These are phyloP conservation scores for Ricordea florida DNA, from an alignment of 92 coral and sea anemone genomes.

Conservation along the genomic window DNA sequence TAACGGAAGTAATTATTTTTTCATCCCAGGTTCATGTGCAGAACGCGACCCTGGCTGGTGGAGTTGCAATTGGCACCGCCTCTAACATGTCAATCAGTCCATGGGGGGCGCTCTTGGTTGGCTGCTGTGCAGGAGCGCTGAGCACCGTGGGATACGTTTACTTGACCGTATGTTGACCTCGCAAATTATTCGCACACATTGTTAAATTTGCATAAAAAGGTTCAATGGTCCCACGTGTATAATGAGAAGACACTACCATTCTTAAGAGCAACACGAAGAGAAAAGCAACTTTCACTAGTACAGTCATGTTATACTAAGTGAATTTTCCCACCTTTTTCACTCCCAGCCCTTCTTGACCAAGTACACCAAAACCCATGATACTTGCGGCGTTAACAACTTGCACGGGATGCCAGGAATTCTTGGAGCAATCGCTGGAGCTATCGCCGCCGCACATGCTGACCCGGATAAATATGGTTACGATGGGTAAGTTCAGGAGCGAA, in stretches of 20 bases:
- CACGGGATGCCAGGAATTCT: conserved; percentile 97
- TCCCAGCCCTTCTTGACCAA: conserved; percentile 75
- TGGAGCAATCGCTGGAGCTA: conserved; percentile 85
- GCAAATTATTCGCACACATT: too few relatives aligned
- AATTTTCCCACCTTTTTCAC: neutral
- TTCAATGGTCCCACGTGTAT: too few relatives aligned
- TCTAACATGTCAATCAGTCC: conserved; percentile 90
- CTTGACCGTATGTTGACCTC: conserved; percentile 56
- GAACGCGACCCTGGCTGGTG: conserved; percentile 95
- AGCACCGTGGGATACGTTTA: conserved; percentile 86
- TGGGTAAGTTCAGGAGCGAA: too few relatives aligned
- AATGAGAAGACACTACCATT: too few relatives aligned
- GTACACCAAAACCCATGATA: conserved; percentile 76
- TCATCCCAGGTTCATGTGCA: conserved; percentile 79
- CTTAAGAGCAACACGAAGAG: too few relatives aligned
- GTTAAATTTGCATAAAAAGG: too few relatives aligned
- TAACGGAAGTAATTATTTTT: neutral
- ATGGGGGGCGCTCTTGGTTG: conserved; percentile 97
- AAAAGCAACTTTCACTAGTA: too few relatives aligned
- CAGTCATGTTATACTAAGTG: too few relatives aligned
- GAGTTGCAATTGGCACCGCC: conserved; percentile 94
- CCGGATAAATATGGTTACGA: conserved; percentile 74
- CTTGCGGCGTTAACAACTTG: conserved; percentile 92
- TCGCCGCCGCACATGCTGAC: conserved; percentile 77
- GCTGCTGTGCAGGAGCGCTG: conserved; percentile 73